Percentiles rank a stretch among this genome's conserved stretches.
Conservation (phyloP, 1,140 invertebrate genomes). For the Heliconius congener region DNA sequence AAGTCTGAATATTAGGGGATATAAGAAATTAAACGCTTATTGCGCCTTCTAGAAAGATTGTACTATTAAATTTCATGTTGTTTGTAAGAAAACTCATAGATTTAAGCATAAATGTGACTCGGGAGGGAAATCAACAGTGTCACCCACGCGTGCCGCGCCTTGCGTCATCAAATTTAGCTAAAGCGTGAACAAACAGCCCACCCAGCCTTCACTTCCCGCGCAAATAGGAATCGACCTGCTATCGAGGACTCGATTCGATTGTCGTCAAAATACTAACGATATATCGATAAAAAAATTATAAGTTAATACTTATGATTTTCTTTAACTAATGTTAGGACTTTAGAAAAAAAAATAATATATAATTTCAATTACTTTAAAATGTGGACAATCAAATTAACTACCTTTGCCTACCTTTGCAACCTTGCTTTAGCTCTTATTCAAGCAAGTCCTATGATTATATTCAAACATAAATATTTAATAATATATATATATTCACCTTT, state of each 20-base stretch:
- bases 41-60: no score
- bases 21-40: no score
- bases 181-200: slow-evolving; percentile 72
- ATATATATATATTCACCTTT: no score
- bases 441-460: no score
- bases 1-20: no score
- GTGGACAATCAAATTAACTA: no score
- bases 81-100: neutral
- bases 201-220: slow-evolving; percentile 69
- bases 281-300: neutral
- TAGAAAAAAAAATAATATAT: no score
- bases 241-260: neutral
- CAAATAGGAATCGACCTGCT: slow-evolving; percentile 51
- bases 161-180: slow-evolving; percentile 79
- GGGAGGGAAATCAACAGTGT: slow-evolving; percentile 54
- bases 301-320: neutral
- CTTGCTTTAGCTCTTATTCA: no score
- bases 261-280: neutral
- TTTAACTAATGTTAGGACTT: neutral
- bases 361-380: no score
- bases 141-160: slow-evolving; percentile 66
- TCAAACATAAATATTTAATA: no score
- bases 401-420: no score
- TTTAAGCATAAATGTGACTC: slow-evolving; percentile 11
- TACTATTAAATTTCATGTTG: neutral